Conservation (phyloP, 2,113 vertebrate genomes). For the Kryptolebias marmoratus region DNA sequence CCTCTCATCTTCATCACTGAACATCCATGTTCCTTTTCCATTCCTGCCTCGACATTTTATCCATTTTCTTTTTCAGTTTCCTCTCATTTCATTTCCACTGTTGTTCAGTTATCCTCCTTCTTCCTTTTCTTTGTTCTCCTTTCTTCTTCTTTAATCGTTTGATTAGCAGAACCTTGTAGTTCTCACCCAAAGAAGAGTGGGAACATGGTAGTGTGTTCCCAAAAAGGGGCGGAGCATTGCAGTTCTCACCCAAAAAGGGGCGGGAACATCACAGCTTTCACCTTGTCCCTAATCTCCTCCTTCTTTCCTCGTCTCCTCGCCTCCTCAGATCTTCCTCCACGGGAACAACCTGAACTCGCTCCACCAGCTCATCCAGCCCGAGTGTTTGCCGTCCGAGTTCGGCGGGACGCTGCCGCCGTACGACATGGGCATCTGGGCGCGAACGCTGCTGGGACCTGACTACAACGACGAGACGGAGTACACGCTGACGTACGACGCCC, state of each 20-base stretch:
- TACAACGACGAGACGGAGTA: slow-evolving; percentile 96
- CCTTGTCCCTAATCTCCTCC: not conserved
- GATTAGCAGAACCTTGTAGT: too few species aligned
- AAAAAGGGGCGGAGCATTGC: too few species aligned
- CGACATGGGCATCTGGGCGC: slow-evolving; percentile 97
- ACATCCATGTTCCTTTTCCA: not conserved
- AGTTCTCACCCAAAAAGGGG: too few species aligned
- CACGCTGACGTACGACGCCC: slow-evolving; percentile 87
- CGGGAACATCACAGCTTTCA: too few species aligned
- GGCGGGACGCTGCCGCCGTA: slow-evolving; percentile 97
- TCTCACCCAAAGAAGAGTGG: too few species aligned
- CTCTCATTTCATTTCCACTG: not conserved
- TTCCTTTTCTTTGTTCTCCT: not conserved
- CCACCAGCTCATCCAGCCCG: slow-evolving; percentile 94
- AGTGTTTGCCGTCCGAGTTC: slow-evolving; percentile 96
- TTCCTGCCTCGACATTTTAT: not conserved
- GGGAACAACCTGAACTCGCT: slow-evolving; percentile 98
- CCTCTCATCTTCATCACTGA: not conserved
- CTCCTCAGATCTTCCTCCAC: slow-evolving; percentile 94
- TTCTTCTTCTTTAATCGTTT: not conserved
- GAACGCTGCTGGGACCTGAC: slow-evolving; percentile 93
- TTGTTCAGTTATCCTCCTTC: not conserved
- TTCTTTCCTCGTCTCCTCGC: not conserved
- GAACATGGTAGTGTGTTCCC: too few species aligned
- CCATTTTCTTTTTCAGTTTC: not conserved